phyloP scores from a whole-genome alignment of 2,888 invertebrate species.

The Kryphioiulus occultus region DNA sequence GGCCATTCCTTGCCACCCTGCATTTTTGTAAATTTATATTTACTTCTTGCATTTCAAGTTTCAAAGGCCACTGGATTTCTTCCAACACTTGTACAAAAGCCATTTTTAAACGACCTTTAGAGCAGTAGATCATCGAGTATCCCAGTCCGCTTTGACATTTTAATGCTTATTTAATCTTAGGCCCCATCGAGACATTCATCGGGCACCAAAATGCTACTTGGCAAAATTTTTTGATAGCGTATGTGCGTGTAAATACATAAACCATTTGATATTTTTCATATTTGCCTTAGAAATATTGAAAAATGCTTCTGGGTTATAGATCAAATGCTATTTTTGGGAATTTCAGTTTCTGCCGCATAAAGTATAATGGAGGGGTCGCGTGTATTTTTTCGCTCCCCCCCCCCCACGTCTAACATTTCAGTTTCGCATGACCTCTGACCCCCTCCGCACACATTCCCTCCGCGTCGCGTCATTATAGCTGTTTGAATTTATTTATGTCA shows the following conservation, averaged over 20 bases:
- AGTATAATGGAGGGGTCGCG: background rate
- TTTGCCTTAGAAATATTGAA: background rate
- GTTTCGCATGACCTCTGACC: background rate
- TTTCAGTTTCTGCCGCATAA: background rate
- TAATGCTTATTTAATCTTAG: background rate
- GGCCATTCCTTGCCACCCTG: background rate
- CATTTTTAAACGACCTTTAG: constrained; percentile 16
- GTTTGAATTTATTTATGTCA: constrained; percentile 16
- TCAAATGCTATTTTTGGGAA: constrained; percentile 18
- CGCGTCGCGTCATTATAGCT: background rate
- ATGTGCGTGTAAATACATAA: background rate
- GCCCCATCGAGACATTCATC: background rate
- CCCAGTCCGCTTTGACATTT: background rate
- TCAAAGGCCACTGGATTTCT: constrained; percentile 4
- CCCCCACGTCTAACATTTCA: background rate
- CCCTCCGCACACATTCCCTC: background rate
- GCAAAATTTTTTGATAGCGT: constrained; percentile 7
- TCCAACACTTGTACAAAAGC: constrained; percentile 21
- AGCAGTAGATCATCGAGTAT: background rate
- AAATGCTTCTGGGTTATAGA: background rate
- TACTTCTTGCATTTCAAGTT: background rate
- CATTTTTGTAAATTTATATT: background rate
- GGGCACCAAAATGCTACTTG: background rate
- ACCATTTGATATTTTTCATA: constrained; percentile 28
- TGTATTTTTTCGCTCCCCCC: background rate